Evolutionary conservation across 2,797 vertebrate genomes (phyloP).

Genomic region (Iguana delicatissima): DNA sequence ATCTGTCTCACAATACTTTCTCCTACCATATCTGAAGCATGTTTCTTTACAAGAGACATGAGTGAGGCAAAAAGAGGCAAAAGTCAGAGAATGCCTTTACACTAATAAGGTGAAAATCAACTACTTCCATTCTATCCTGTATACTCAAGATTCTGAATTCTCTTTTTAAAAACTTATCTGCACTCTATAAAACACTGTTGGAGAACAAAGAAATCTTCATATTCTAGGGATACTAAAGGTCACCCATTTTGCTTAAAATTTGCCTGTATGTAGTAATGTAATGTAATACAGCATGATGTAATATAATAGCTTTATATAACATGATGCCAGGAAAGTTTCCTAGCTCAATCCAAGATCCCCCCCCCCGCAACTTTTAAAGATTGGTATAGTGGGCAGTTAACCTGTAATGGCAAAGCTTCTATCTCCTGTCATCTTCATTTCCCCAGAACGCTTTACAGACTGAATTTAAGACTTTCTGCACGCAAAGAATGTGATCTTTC

Average conservation of each 20-base stretch:
- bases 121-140: not conserved
- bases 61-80: not conserved
- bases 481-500: not conserved
- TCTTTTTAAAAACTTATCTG: not conserved
- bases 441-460: not conserved
- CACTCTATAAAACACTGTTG: not conserved
- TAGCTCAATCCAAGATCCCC: not conserved
- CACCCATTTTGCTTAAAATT: not conserved
- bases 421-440: not conserved
- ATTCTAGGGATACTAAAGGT: not conserved
- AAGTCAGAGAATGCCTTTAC: not conserved
- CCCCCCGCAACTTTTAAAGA: not conserved
- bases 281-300: too few species aligned
- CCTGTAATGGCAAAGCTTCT: not conserved
- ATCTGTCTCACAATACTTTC: not conserved
- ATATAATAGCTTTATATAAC: not conserved
- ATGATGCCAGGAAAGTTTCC: not conserved
- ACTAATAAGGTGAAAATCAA: not conserved
- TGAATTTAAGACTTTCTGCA: not conserved
- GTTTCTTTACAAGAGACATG: not conserved
- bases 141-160: not conserved
- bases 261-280: too few species aligned
- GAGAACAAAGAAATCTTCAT: rapidly evolving
- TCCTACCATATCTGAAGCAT: not conserved
- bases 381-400: not conserved